A percentile compares a stretch with the other conserved stretches of the same genome.
These are phyloP conservation scores for Metaphire vulgaris DNA, from an alignment of 1,140 invertebrate species.

Conservation along the genomic window DNA sequence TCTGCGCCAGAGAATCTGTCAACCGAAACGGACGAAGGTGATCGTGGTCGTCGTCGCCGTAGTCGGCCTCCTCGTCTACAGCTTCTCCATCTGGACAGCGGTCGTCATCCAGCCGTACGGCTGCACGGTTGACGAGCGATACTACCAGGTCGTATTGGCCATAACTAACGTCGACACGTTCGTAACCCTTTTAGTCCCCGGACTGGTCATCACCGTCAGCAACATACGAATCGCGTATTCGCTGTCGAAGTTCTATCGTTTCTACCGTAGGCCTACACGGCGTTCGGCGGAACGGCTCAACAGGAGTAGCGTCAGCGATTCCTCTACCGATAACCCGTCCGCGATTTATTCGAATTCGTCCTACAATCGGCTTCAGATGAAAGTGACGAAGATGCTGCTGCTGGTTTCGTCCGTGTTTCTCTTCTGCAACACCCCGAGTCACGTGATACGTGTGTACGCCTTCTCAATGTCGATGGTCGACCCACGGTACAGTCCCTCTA, in stretches of 20 bases:
- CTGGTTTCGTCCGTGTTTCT: constrained; percentile 74
- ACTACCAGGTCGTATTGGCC: neutral
- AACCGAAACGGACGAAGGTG: constrained; percentile 17
- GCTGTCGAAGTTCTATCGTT: neutral
- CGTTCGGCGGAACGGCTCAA: too few relatives aligned
- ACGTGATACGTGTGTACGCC: constrained; percentile 44
- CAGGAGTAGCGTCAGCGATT: too few relatives aligned
- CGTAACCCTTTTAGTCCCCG: neutral
- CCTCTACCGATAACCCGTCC: too few relatives aligned
- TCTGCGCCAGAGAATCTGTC: constrained; percentile 6
- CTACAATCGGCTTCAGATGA: too few relatives aligned
- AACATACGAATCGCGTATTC: constrained; percentile 1
- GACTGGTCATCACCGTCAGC: neutral
- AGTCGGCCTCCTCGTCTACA: neutral
- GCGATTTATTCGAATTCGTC: too few relatives aligned
- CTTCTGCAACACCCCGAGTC: constrained; percentile 64
- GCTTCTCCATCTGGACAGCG: neutral
- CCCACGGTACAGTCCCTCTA: constrained; percentile 18
- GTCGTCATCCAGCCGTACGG: constrained; percentile 42
- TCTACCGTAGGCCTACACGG: too few relatives aligned
- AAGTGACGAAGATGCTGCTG: constrained; percentile 74
- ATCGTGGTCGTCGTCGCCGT: neutral
- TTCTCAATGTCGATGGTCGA: constrained; percentile 40
- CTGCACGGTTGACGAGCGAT: neutral
- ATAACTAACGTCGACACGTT: constrained; percentile 2